A percentile compares a stretch with the other conserved stretches of the same genome.
phyloP scores from a whole-genome alignment of 2,888 invertebrate genomes.

The Chymomyza caudatula region DNA sequence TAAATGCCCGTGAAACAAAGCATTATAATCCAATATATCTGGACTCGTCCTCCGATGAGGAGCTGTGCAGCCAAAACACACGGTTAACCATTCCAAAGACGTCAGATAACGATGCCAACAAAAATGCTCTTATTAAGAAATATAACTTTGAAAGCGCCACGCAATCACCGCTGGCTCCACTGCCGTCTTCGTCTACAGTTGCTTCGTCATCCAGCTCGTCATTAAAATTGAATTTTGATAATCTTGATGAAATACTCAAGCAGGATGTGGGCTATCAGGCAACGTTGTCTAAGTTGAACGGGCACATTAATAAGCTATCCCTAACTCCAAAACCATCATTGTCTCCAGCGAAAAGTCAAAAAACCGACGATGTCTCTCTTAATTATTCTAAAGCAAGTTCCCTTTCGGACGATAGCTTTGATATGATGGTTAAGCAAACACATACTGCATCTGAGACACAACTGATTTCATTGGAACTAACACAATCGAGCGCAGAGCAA shows the following conservation, averaged over 20 bases:
- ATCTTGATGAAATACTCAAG: conserved; percentile 61
- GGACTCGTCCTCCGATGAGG: conserved; percentile 72
- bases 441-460: background rate
- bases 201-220: background rate
- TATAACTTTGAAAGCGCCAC: conserved; percentile 52
- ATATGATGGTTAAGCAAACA: conserved; percentile 28
- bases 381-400: conserved; percentile 20
- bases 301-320: conserved; percentile 62
- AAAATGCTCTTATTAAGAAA: conserved; percentile 49
- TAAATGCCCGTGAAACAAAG: conserved; percentile 30
- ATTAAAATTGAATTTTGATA: conserved; percentile 58
- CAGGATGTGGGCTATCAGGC: conserved; percentile 64
- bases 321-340: conserved; percentile 28
- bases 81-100: background rate
- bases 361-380: background rate
- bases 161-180: conserved; percentile 61
- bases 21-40: conserved; percentile 71
- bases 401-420: conserved; percentile 36
- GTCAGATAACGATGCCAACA: conserved; percentile 26
- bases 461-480: background rate
- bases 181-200: background rate
- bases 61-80: background rate
- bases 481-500: background rate
- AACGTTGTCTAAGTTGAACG: conserved; percentile 65
- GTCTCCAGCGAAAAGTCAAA: conserved; percentile 18